A percentile compares a stretch with the other conserved stretches of the same genome.
phyloP scores from a whole-genome alignment of 2,888 invertebrate species.

The Lampropteryx suffumata region DNA sequence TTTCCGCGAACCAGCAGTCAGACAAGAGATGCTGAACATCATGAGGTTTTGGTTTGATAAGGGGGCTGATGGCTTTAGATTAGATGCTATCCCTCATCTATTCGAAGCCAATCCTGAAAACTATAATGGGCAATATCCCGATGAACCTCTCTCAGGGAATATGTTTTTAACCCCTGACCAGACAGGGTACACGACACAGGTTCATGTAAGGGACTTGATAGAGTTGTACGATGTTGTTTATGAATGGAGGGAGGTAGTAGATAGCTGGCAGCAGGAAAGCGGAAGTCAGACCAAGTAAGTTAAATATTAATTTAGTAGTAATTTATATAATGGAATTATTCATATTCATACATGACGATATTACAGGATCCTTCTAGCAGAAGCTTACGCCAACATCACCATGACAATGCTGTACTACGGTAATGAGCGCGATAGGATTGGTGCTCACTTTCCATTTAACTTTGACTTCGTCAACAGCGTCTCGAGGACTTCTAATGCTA shows the following conservation, averaged over 20 bases:
- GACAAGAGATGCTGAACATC: conserved; percentile 82
- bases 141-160: conserved; percentile 76
- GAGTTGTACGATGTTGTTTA: conserved; percentile 81
- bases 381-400: conserved; percentile 81
- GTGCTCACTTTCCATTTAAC: conserved; percentile 86
- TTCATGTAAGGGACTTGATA: conserved; percentile 84
- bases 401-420: conserved; percentile 85
- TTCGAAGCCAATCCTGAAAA: conserved; percentile 73
- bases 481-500: conserved; percentile 65
- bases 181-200: conserved; percentile 82
- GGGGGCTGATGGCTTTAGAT: conserved; percentile 90
- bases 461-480: conserved; percentile 83
- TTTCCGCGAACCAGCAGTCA: conserved; percentile 82
- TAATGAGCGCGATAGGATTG: conserved; percentile 59
- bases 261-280: conserved; percentile 65
- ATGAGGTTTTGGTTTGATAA: conserved; percentile 88
- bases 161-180: conserved; percentile 68
- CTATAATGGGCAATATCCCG: conserved; percentile 61
- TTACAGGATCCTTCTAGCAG: conserved; percentile 80
- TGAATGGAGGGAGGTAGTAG: conserved; percentile 82
- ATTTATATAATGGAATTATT: too few species aligned
- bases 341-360: conserved; percentile 38
- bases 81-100: conserved; percentile 86
- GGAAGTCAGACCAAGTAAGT: conserved; percentile 70
- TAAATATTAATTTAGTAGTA: background rate